These are phyloP conservation scores for Octopus sinensis DNA, from an alignment of 1,140 invertebrate genomes.

Conservation along the genomic window DNA sequence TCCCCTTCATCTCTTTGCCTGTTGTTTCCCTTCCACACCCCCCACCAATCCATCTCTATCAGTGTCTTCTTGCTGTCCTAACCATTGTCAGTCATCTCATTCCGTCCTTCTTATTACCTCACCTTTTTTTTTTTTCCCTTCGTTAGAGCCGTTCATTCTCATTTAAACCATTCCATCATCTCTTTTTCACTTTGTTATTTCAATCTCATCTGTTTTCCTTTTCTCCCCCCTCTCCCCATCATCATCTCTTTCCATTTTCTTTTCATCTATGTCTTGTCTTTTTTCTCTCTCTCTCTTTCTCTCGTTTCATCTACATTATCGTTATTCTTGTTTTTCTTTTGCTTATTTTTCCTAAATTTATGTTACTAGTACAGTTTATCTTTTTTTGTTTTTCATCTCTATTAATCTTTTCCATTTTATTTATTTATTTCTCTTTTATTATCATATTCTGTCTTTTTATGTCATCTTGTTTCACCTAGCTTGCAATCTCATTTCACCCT, in stretches of 20 bases:
- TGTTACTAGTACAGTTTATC: not conserved
- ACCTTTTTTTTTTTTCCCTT: not conserved
- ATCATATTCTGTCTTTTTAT: too few species aligned
- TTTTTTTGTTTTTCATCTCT: too few species aligned
- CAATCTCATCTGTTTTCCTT: constrained; percentile 17
- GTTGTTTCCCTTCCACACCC: not conserved
- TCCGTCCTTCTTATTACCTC: not conserved
- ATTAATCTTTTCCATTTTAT: too few species aligned
- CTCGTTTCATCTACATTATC: not conserved
- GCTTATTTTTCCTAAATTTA: not conserved
- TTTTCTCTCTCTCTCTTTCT: not conserved
- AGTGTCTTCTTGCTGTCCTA: not conserved
- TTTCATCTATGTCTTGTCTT: not conserved
- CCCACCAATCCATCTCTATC: not conserved
- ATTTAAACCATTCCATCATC: not conserved
- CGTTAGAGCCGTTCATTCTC: not conserved
- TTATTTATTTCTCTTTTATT: too few species aligned
- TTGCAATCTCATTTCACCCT: too few species aligned
- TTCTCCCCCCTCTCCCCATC: constrained; percentile 68
- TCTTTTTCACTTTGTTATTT: not conserved
- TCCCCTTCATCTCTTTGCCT: not conserved
- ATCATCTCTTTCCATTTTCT: not conserved
- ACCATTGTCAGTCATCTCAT: not conserved
- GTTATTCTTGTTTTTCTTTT: not conserved
- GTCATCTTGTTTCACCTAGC: too few species aligned